These are phyloP conservation scores for Alentia gelatinosa DNA, from an alignment of 2,888 invertebrate species.

Conservation along the genomic window DNA sequence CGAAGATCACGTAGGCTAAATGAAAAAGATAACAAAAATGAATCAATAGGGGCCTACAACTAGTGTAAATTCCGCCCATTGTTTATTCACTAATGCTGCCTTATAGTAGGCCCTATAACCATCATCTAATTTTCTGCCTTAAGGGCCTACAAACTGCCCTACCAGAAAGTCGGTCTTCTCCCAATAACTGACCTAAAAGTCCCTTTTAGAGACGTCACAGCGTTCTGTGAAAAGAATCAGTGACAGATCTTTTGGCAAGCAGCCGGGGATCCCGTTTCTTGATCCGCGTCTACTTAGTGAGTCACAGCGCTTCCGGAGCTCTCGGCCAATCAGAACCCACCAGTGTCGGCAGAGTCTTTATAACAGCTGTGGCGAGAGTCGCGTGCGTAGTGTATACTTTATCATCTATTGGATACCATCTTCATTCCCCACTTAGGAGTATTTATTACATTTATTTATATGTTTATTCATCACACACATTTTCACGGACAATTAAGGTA, in stretches of 20 bases:
- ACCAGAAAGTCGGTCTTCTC: background rate
- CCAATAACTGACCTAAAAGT: background rate
- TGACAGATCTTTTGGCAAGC: constrained; percentile 24
- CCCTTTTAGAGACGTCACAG: background rate
- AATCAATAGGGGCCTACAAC: too few relatives aligned
- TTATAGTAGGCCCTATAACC: too few relatives aligned
- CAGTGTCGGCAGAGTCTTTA: background rate
- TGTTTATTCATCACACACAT: background rate
- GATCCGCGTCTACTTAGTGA: background rate
- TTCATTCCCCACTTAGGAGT: background rate
- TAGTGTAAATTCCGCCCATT: too few relatives aligned
- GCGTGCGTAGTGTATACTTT: background rate
- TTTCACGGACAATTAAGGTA: background rate
- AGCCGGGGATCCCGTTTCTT: background rate
- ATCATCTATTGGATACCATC: background rate
- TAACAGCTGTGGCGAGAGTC: background rate
- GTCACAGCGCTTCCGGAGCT: constrained; percentile 3
- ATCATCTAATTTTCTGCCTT: too few relatives aligned
- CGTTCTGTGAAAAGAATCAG: constrained; percentile 12
- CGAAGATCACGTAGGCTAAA: too few relatives aligned
- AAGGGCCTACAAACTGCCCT: too few relatives aligned
- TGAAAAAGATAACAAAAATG: too few relatives aligned
- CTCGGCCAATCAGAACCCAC: background rate
- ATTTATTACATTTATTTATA: constrained; percentile 1
- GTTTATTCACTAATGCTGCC: too few relatives aligned